phyloP scores from a whole-genome alignment of 2,888 invertebrate species.

The Ophion costatus region DNA sequence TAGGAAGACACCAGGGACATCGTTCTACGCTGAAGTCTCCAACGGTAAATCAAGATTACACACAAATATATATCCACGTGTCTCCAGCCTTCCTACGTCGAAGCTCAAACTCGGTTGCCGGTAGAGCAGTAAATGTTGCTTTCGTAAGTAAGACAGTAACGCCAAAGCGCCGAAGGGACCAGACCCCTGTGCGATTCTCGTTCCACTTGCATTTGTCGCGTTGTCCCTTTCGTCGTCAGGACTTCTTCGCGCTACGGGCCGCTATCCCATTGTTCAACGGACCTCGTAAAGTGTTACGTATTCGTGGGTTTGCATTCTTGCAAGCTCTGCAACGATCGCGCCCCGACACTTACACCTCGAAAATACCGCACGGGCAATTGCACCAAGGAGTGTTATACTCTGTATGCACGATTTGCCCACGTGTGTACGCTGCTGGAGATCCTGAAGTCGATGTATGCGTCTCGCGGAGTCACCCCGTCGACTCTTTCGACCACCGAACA shows the following conservation, averaged over 20 bases:
- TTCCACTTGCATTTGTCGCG: conserved; percentile 27
- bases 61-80: conserved; percentile 6
- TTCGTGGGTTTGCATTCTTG: conserved; percentile 39
- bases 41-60: conserved; percentile 59
- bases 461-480: conserved; percentile 37
- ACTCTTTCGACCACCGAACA: conserved; percentile 45
- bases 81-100: background rate
- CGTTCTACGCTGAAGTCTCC: conserved; percentile 37
- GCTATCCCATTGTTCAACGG: conserved; percentile 32
- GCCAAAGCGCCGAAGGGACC: conserved; percentile 56
- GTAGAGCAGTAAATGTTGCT: conserved; percentile 56
- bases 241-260: background rate
- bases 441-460: conserved; percentile 40
- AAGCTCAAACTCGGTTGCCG: conserved; percentile 19
- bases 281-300: conserved; percentile 33
- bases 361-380: conserved; percentile 15
- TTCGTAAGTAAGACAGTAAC: conserved; percentile 60
- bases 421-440: conserved; percentile 27
- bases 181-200: conserved; percentile 43
- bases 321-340: conserved; percentile 24
- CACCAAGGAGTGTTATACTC: background rate
- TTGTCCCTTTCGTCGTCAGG: conserved; percentile 45
- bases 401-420: conserved; percentile 20
- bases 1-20: conserved; percentile 54
- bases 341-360: background rate